These are phyloP conservation scores for Idaea straminata DNA, from an alignment of 2,888 invertebrate species.

Conservation along the genomic window DNA sequence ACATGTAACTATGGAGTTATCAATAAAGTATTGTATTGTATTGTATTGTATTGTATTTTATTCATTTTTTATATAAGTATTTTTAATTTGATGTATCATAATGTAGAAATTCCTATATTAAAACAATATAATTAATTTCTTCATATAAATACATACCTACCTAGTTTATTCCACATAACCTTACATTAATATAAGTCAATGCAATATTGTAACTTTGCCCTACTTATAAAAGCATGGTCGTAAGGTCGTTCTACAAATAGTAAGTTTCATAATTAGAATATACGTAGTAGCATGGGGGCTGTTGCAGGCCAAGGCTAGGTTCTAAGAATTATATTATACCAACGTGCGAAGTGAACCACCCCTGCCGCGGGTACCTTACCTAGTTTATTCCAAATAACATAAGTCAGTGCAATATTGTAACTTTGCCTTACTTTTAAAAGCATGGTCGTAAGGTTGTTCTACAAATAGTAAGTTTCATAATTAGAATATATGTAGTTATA, in stretches of 20 bases:
- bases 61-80: too few relatives aligned
- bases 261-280: neutral
- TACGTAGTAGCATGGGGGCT: neutral
- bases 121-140: too few relatives aligned
- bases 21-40: too few relatives aligned
- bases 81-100: too few relatives aligned
- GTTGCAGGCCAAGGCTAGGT: neutral
- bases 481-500: neutral
- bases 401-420: neutral
- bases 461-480: neutral
- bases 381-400: neutral
- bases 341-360: too few relatives aligned
- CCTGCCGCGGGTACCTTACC: too few relatives aligned
- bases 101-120: too few relatives aligned
- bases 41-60: too few relatives aligned
- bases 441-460: neutral
- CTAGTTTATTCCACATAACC: neutral
- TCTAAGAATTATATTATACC: neutral
- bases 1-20: too few relatives aligned
- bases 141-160: too few relatives aligned
- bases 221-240: neutral
- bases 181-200: neutral
- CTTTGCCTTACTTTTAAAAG: neutral
- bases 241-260: neutral
- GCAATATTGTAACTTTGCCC: neutral